These are phyloP conservation scores for Horisme vitalbata DNA, from an alignment of 2,888 invertebrate species.

Conservation along the genomic window DNA sequence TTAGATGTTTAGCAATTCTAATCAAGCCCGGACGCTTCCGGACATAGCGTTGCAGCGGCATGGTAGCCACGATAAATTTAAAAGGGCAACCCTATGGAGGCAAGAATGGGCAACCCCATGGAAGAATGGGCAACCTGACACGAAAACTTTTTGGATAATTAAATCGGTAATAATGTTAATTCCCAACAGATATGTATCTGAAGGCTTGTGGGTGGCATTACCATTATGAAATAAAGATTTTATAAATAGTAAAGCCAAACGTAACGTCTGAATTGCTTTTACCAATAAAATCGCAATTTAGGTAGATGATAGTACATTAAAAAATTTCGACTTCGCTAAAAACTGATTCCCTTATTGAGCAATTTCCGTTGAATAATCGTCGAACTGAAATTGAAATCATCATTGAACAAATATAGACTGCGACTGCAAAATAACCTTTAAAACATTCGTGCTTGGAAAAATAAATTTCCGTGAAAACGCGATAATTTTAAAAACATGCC, in stretches of 20 bases:
- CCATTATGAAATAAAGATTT: constrained; percentile 27
- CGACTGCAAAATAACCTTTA: not conserved
- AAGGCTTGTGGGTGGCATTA: constrained; percentile 32
- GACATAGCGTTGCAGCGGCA: constrained; percentile 44
- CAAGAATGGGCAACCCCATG: constrained; percentile 7
- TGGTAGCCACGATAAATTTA: constrained; percentile 43
- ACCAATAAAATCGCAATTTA: constrained; percentile 11
- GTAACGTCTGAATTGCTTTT: constrained; percentile 4
- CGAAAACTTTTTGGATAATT: constrained; percentile 52
- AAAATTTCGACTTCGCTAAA: no score
- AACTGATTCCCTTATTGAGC: no score
- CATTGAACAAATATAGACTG: no score
- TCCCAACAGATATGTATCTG: constrained; percentile 40
- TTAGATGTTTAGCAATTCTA: constrained; percentile 57
- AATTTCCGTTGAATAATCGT: no score
- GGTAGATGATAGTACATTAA: not conserved
- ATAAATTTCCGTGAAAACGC: constrained; percentile 13
- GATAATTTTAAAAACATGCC: constrained; percentile 22
- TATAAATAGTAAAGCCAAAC: constrained; percentile 13
- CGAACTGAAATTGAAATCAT: no score
- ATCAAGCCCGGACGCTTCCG: constrained; percentile 42
- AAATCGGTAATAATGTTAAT: constrained; percentile 49
- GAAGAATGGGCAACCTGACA: constrained; percentile 42
- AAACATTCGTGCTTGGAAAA: not conserved
- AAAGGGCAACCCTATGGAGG: constrained; percentile 35